These are phyloP conservation scores for Alces alces DNA, from an alignment of 2,113 vertebrate species.

Conservation along the genomic window DNA sequence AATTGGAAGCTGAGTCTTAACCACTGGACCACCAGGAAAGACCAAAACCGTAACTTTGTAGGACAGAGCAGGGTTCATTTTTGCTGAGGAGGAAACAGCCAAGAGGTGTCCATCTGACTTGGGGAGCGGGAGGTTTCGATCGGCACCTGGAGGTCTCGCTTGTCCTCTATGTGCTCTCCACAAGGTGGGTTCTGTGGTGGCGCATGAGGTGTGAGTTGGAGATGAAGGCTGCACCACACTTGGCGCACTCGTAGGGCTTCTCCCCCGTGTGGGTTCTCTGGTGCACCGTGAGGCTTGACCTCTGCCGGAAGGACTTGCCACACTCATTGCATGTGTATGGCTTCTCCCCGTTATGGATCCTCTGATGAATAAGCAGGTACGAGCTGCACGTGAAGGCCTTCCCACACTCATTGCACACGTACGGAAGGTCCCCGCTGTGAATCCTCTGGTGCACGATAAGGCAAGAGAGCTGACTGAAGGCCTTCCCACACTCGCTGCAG, in stretches of 20 bases:
- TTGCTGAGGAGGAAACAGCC: background rate
- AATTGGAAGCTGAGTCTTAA: background rate
- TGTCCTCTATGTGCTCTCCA: background rate
- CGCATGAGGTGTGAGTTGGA: slow-evolving; percentile 74
- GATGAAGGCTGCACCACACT: slow-evolving; percentile 70
- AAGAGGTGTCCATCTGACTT: background rate
- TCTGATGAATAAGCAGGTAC: slow-evolving; percentile 67
- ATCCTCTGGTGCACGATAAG: slow-evolving; percentile 74
- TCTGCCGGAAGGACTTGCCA: slow-evolving; percentile 72
- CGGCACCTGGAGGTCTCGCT: background rate
- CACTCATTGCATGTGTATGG: slow-evolving; percentile 58
- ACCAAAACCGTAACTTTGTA: background rate
- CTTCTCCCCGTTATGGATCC: slow-evolving; percentile 73
- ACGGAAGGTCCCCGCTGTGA: slow-evolving; percentile 72
- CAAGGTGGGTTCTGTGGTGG: slow-evolving; percentile 73
- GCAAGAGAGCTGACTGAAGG: slow-evolving; percentile 74
- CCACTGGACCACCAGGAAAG: background rate
- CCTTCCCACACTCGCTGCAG: slow-evolving; percentile 72
- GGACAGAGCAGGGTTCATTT: background rate
- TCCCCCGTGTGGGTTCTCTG: slow-evolving; percentile 74
- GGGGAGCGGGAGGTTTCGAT: background rate
- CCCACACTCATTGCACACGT: slow-evolving; percentile 69
- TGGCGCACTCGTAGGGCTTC: slow-evolving; percentile 72
- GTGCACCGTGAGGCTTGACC: slow-evolving; percentile 72
- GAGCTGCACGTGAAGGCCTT: slow-evolving; percentile 73